phyloP scores from a whole-genome alignment of 1,140 invertebrate genomes.

The Drosophila tsacasi region DNA sequence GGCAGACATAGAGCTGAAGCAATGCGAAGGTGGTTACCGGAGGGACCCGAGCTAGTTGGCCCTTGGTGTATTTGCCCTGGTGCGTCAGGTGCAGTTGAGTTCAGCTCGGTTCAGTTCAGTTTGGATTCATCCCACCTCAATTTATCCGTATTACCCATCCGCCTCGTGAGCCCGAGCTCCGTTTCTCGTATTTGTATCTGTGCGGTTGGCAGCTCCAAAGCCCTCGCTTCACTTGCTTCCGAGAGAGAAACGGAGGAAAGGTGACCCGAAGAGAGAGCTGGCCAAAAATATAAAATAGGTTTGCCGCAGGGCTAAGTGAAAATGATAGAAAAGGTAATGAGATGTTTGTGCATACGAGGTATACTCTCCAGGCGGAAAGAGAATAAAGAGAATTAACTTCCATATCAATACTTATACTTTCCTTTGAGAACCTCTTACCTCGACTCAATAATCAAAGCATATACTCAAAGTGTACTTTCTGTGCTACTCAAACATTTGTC shows the following conservation, averaged over 20 bases:
- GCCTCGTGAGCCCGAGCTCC: slow-evolving; percentile 5
- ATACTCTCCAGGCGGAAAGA: neutral
- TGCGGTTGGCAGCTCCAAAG: slow-evolving; percentile 69
- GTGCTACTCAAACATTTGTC: slow-evolving; percentile 16
- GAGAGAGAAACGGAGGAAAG: neutral
- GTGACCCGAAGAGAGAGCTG: neutral
- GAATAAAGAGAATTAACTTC: neutral
- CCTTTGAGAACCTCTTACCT: neutral
- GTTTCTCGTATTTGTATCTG: slow-evolving; percentile 47
- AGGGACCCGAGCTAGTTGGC: slow-evolving; percentile 45
- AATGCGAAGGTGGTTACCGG: neutral
- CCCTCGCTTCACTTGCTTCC: slow-evolving; percentile 48
- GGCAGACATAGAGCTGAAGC: neutral
- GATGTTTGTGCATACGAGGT: slow-evolving; percentile 56
- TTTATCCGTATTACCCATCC: slow-evolving; percentile 10
- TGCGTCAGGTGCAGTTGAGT: slow-evolving; percentile 67
- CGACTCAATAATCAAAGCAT: slow-evolving; percentile 3
- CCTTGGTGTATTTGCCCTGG: slow-evolving; percentile 59
- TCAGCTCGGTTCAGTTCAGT: slow-evolving; percentile 32
- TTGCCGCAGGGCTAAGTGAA: slow-evolving; percentile 40
- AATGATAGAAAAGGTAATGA: slow-evolving; percentile 51
- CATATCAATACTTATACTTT: neutral
- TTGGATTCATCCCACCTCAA: slow-evolving; percentile 21
- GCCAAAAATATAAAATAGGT: slow-evolving; percentile 43
- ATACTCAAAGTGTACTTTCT: neutral